Conservation (phyloP, 2,888 invertebrate species). For the Pseudanteris insignis region DNA sequence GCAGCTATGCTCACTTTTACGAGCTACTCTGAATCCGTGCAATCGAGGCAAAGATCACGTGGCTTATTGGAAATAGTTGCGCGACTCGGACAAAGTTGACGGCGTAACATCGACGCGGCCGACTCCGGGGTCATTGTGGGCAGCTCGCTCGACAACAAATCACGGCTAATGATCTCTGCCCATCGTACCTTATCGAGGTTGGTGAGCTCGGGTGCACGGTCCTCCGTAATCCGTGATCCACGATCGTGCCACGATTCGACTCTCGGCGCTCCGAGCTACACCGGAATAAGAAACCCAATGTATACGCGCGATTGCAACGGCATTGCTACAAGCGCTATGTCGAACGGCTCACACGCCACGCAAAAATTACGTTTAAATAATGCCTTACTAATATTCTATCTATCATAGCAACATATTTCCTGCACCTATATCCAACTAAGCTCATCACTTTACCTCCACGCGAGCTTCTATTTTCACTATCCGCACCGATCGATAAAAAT, state of each 20-base stretch:
- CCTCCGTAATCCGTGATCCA: constrained; percentile 46
- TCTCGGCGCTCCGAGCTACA: constrained; percentile 28
- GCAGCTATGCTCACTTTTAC: too few species aligned
- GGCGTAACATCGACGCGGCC: constrained; percentile 41
- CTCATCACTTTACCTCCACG: too few species aligned
- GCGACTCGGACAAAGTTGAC: constrained; percentile 39
- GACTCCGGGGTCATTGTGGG: constrained; percentile 65
- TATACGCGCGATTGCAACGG: constrained; percentile 35
- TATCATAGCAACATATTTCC: constrained; percentile 18
- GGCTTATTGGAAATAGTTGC: constrained; percentile 33
- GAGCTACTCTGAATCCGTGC: constrained; percentile 9
- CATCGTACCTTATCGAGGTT: constrained; percentile 57
- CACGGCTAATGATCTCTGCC: constrained; percentile 67
- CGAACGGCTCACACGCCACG: not conserved
- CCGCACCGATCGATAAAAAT: too few species aligned
- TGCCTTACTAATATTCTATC: constrained; percentile 25
- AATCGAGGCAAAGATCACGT: constrained; percentile 29
- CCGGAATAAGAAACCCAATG: constrained; percentile 36
- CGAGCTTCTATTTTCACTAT: too few species aligned
- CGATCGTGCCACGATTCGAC: constrained; percentile 40
- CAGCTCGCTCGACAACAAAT: constrained; percentile 66
- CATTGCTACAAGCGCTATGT: constrained; percentile 7
- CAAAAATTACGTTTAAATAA: constrained; percentile 30
- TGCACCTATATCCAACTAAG: too few species aligned
- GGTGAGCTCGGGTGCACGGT: constrained; percentile 38